Evolutionary conservation across 2,113 vertebrate genomes (phyloP), one percentile per base, ranked within the genome.

Genomic region (Noctilio leporinus): DNA sequence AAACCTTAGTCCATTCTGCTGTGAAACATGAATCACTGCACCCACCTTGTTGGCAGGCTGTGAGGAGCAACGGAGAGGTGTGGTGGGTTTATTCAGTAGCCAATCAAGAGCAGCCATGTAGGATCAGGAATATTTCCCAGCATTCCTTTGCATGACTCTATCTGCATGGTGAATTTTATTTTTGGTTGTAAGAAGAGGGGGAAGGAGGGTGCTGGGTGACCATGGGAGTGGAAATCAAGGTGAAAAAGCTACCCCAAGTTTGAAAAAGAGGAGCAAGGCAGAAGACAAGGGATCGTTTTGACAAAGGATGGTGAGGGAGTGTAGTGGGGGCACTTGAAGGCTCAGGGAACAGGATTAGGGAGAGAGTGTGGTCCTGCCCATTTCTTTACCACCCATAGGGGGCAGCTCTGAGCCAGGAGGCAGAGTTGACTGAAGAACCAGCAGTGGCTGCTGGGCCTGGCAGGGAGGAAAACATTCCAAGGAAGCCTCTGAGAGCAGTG

Each of bases 371-470:
- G 24, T 26, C 35, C 67, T 69, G 72, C 3, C 7, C 3, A 8
- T 62, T 77, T 69, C 53, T 67, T 78, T 40, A 7, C 4, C 19
- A 19, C 0, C 5, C n/a, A 20, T n/a, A 40, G 64, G 62, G 7
- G 24, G 10, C 10, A 51, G 14, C 47, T 53, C 19, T 7, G 40
- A 55, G 12, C 38, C 35, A 87, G 26, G 30, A 2, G 38, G 9
- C 1, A 30, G 15, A 76, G 5, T 24, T 88, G 30, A 51, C 1
- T 3, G 43, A 49, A 43, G 5, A 15, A 59, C 38, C 5, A 45
- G 7, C 2, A 2, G 4, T 43, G 2, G 5, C 35, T 33, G 9
- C 3, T 7, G 14, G 5, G 10, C 10, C 20, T 2, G 28, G 3
- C 9, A 84, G 28, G 75, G 5, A 67, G 17, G 28, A n/a, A 45